These are phyloP conservation scores for Cerastis leucographa DNA, from an alignment of 2,888 invertebrate species.

Conservation along the genomic window DNA sequence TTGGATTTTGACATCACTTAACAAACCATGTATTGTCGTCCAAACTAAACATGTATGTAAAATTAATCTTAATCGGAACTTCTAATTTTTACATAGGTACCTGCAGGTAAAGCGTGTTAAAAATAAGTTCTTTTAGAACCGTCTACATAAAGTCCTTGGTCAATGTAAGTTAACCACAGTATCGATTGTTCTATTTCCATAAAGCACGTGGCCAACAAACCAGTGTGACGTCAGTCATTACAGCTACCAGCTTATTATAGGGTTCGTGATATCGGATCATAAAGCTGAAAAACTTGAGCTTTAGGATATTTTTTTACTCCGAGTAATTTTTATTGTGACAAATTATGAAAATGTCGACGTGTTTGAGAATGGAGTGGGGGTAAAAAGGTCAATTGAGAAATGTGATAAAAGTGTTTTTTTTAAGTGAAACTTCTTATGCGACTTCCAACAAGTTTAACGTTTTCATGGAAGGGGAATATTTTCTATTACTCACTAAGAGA, in stretches of 20 bases:
- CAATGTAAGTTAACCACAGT: constrained; percentile 1
- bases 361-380: neutral
- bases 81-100: no score
- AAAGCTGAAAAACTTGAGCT: constrained; percentile 32
- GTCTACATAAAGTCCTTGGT: constrained; percentile 9
- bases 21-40: neutral
- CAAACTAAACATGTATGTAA: neutral
- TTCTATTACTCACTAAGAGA: no score
- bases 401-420: no score
- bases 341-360: constrained; percentile 31
- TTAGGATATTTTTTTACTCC: constrained; percentile 33
- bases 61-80: neutral
- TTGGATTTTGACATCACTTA: neutral
- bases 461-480: no score
- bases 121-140: constrained; percentile 11
- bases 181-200: constrained; percentile 56
- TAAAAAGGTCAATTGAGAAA: neutral
- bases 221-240: constrained; percentile 48
- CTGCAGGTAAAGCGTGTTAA: neutral
- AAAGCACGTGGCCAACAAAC: neutral
- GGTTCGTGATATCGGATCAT: constrained; percentile 38
- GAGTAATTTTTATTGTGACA: constrained; percentile 40
- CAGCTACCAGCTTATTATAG: constrained; percentile 28
- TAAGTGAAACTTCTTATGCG: no score
- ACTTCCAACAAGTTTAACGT: no score